Conservation (phyloP, 2,797 vertebrate species). For the Coregonus sp. region DNA sequence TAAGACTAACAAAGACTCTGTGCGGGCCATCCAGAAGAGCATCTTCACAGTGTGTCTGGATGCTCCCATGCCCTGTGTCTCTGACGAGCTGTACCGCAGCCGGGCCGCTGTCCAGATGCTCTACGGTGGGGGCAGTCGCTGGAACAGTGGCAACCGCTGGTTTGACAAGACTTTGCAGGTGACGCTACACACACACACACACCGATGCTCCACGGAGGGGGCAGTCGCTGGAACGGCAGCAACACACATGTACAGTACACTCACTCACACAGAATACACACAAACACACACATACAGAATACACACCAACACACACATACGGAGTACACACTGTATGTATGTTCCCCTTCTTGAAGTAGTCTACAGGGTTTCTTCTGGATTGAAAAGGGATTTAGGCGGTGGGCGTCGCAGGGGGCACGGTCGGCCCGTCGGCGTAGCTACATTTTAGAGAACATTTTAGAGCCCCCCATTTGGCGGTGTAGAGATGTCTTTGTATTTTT, state of each 20-base stretch:
- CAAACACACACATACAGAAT: too few relatives aligned
- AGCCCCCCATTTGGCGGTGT: too few relatives aligned
- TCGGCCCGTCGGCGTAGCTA: too few relatives aligned
- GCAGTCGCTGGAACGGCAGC: constrained; percentile 81
- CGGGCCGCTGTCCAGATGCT: constrained; percentile 88
- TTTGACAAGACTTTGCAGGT: constrained; percentile 98
- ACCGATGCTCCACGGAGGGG: constrained; percentile 82
- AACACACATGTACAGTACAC: constrained; percentile 62
- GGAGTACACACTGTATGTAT: too few relatives aligned
- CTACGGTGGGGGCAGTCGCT: constrained; percentile 73
- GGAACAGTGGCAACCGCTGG: constrained; percentile 95
- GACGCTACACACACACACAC: constrained; percentile 1
- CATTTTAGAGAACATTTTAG: too few relatives aligned
- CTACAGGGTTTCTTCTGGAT: too few relatives aligned
- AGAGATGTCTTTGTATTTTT: too few relatives aligned
- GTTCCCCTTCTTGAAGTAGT: too few relatives aligned
- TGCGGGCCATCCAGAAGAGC: constrained; percentile 87
- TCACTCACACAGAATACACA: too few relatives aligned
- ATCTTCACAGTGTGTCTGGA: constrained; percentile 93
- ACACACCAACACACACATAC: too few relatives aligned
- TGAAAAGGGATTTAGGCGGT: too few relatives aligned
- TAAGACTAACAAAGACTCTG: constrained; percentile 87
- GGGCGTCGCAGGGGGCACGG: too few relatives aligned
- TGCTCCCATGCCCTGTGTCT: constrained; percentile 75
- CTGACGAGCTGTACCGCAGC: constrained; percentile 78